Evolutionary conservation across 2,888 invertebrate genomes (phyloP), one percentile per base, ranked within the genome.

Genomic region (Tachina lurida): DNA sequence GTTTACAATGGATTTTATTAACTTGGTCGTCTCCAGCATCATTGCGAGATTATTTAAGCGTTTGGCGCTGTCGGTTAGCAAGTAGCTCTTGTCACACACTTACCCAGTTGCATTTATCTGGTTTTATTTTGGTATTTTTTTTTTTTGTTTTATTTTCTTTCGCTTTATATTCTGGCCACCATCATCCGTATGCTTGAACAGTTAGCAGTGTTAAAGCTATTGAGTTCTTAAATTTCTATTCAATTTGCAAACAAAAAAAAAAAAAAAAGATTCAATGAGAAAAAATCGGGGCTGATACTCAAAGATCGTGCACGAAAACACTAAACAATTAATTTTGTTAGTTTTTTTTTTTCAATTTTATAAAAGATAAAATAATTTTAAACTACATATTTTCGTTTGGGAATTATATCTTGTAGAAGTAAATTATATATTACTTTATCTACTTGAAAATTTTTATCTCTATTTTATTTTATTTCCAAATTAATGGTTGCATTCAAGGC

Each of bases 1-100:
- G 85, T 84, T 75, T 87, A 87, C 80, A 88, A 89, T 88, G 88
- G 89, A 89, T 91, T 92, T 92, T 92, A 92, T 92, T 90, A 92
- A 91, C 92, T 88, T 83, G 54, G 86, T 79, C 71, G 86, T 79
- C 71, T 60, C 43, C 22, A 76, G 58, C 75, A 76, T 60, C 62
- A 54, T 52, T 70, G 77, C 13, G 19, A 70, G 75, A 75, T 71
- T 58, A 67, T 54, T 75, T 63, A 60, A 76, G 75, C 45, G 17
- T 43, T 67, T 74, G 49, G 39, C 80, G 39, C 80, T 65, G 65
- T 9, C 75, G 68, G 31, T 45, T 63, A 12, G 56, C 67, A 62
- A 77, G 70, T 47, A 74, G 65, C 60, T 84, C 73, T 78, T 84
- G 83, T 78, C 86, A 78, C 71, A 76, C 52, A 77, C 43, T 84